Base-by-base conservation (phyloP, 2,113 vertebrate species). In the Corvus hawaiiensis region DNA sequence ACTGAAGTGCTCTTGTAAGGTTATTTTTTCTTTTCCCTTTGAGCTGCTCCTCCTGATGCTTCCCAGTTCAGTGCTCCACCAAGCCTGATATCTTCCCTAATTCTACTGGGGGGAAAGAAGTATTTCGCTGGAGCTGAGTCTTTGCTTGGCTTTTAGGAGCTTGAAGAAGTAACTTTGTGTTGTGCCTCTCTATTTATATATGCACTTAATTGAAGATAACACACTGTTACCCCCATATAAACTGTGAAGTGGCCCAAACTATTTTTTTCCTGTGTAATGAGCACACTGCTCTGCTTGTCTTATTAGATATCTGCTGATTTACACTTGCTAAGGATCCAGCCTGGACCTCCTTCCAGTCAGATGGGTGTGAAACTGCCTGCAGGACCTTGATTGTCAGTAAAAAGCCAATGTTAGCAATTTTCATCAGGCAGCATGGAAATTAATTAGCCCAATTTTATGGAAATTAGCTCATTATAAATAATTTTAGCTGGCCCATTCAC, bases 361-460 rank as follows among this genome's bases (percentile, higher is more conserved):
- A 80, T 81, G 85, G 56, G 87, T 84, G 46, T 37, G 72, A 92
- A 84, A 54, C 67, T 85, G 94, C 91, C 90, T 92, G 83, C 85
- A 92, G 92, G 96, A 95, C 96, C 86, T 94, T 33, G 3, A 68
- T 95, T 97, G 94, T 95, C 83, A 91, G 90, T 86, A 95, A 97
- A 97, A 96, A 93, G 90, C 84, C 93, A 67, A 94, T 95, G 95
- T 92, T 97, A 96, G 96, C 97, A 96, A 96, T 97, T 97, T 97
- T 97, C 95, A 95, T 97, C 95, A 97, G 91, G 93, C 95, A 95
- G 90, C 95, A 94, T 96, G 96, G 96, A 97, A 97, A 97, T 97
- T 97, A 97, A 97, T 97, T 97, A 97, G 95, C 87, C 91, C 97
- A 97, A 97, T 97, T 97, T 97, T 97, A 97, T 97, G 97, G 97